A percentile compares a stretch with the other conserved stretches of the same genome.
Conservation (phyloP, 2,113 vertebrate species). For the Suncus etruscus region DNA sequence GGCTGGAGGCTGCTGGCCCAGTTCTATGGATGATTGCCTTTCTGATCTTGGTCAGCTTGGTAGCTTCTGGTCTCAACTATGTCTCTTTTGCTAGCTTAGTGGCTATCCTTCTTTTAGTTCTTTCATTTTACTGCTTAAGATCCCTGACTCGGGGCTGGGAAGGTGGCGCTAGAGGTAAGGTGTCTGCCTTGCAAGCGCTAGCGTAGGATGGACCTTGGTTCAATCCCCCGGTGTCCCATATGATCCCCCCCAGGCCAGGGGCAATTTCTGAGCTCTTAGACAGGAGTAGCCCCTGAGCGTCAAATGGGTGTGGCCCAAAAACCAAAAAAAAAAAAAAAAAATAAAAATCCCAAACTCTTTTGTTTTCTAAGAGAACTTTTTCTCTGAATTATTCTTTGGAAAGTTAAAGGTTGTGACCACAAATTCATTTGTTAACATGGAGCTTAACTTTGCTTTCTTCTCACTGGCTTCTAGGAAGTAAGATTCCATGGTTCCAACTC, state of each 20-base stretch:
- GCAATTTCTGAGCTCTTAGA: no score
- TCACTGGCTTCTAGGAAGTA: constrained; percentile 1
- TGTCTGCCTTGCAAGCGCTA: no score
- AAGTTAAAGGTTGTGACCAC: not conserved
- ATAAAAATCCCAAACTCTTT: not conserved
- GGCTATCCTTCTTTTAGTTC: not conserved
- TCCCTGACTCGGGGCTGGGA: not conserved
- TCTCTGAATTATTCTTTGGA: constrained; percentile 12
- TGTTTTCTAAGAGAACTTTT: not conserved
- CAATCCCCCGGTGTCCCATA: no score
- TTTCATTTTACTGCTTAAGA: not conserved
- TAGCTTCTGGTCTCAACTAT: not conserved
- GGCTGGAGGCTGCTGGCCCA: not conserved
- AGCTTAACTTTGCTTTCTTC: not conserved
- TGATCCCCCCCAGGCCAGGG: no score
- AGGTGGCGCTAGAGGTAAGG: no score
- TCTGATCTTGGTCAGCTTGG: not conserved
- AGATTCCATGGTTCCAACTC: not conserved
- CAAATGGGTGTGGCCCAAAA: no score
- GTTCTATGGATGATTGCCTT: not conserved
- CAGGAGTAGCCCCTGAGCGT: no score
- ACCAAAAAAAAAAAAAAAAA: no score
- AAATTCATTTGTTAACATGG: not conserved
- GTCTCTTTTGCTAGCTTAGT: no score
- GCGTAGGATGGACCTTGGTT: no score